Evolutionary conservation across 2,888 invertebrate genomes (phyloP), one percentile per base, ranked within the genome.

Genomic region (Eutolmus rufibarbis): DNA sequence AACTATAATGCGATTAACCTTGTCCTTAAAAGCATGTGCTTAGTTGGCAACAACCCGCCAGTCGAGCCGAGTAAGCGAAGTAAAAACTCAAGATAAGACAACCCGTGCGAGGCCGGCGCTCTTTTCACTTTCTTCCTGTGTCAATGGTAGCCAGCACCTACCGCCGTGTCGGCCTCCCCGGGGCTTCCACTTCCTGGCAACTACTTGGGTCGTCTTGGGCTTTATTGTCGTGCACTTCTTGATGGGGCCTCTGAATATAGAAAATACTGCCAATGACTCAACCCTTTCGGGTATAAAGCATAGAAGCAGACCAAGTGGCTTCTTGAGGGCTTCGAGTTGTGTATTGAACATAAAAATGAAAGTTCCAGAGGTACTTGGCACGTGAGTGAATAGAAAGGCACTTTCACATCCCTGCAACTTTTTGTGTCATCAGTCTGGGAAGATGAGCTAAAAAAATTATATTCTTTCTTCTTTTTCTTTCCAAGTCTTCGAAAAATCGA

Each of bases 11-110:
- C 66, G 40, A 84, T 84, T 84, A 84, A 84, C 82, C 82, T 84
- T 84, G 82, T 84, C 82, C 82, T 57, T 84, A 66, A 56, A 84
- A 84, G 66, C 82, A 56, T 66, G 66, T 51, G 79, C 79, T 84
- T 40, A 84, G 57, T 84, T 66, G 19, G 37, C 82, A 84, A 66
- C 23, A 66, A 66, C 66, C 56, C 66, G 66, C 66, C 28, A 28
- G 28, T 14, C 66, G 66, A 28, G 28, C 66, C 3, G 23, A 23
- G 66, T 28, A 28, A 66, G 66, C 12, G 28, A 66, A 66, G 66
- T 28, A 66, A 66, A 66, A 66, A 56, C 8, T 14, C 51, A 12
- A 66, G 66, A 66, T 66, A 66, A 66, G 66, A 66, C 66, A 23
- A 12, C 66, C 66, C 66, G 66, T 66, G 66, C 66, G 19, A 66